Percentiles rank a stretch among this genome's conserved stretches.
phyloP scores from a whole-genome alignment of 2,797 vertebrate genomes.

The Arrhamphus sclerolepis region DNA sequence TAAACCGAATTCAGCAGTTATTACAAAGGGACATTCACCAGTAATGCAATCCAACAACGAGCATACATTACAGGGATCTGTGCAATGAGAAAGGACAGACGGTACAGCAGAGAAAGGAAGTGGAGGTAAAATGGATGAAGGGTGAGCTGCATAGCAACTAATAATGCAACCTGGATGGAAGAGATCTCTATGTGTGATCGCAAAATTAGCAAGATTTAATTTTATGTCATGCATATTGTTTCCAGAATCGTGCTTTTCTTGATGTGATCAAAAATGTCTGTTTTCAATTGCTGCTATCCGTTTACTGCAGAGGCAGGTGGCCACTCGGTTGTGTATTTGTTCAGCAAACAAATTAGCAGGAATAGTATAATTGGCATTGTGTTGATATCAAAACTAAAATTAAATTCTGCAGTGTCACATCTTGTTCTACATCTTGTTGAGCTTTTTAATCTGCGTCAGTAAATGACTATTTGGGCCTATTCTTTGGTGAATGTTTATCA shows the following conservation, averaged over 20 bases:
- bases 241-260: conserved; percentile 1
- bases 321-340: conserved; percentile 35
- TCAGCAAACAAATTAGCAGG: conserved; percentile 32
- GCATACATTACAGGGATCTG: conserved; percentile 56
- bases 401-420: not conserved
- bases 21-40: conserved; percentile 36
- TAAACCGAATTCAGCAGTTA: conserved; percentile 12
- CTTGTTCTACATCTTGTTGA: conserved; percentile 2
- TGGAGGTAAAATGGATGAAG: conserved; percentile 32
- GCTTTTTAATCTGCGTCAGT: not conserved
- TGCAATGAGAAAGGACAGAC: conserved; percentile 13
- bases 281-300: conserved; percentile 29
- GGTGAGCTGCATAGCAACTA: conserved; percentile 36
- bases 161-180: conserved; percentile 28
- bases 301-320: conserved; percentile 31
- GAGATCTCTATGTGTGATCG: not conserved
- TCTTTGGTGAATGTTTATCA: not conserved
- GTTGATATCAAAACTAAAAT: conserved; percentile 14
- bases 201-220: conserved; percentile 17
- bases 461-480: not conserved
- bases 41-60: conserved; percentile 40
- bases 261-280: conserved; percentile 22
- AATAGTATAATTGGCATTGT: conserved; percentile 24
- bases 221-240: conserved; percentile 1
- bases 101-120: not conserved